These are phyloP conservation scores for Littorina saxatilis DNA, from an alignment of 1,140 invertebrate genomes.

Conservation along the genomic window DNA sequence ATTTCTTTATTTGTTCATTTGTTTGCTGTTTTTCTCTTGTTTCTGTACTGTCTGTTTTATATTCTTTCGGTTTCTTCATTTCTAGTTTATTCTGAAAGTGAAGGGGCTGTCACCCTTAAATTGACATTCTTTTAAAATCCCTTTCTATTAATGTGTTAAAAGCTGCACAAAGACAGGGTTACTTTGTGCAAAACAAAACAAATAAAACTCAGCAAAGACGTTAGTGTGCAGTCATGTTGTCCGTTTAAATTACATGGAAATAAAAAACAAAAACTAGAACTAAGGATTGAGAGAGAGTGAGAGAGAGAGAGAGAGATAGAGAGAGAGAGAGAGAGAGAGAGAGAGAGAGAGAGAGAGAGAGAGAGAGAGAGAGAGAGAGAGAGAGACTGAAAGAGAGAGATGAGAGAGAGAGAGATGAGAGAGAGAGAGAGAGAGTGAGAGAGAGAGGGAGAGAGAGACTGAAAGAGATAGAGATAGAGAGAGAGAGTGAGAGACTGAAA, in stretches of 20 bases:
- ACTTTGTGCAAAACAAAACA: neutral
- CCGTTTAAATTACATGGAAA: neutral
- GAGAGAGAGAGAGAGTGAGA: neutral
- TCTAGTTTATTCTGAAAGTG: no score
- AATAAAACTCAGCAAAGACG: neutral
- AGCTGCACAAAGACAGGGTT: neutral
- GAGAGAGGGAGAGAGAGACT: neutral
- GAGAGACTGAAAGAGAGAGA: neutral
- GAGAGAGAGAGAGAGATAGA: neutral
- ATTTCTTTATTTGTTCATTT: no score
- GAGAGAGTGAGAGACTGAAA: neutral
- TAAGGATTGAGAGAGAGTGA: neutral
- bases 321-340: no score
- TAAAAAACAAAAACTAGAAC: neutral
- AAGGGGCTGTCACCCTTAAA: no score
- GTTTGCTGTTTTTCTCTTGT: no score
- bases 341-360: conserved; percentile 13
- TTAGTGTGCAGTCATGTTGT: no score
- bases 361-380: neutral
- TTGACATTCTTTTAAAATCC: no score
- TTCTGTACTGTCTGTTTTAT: no score
- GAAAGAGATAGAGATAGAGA: neutral
- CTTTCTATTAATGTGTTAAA: no score
- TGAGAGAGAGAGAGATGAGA: neutral
- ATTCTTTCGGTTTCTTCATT: no score